Evolutionary conservation across 2,797 vertebrate genomes (phyloP).

Genomic region (Coccyzus lansbergi): DNA sequence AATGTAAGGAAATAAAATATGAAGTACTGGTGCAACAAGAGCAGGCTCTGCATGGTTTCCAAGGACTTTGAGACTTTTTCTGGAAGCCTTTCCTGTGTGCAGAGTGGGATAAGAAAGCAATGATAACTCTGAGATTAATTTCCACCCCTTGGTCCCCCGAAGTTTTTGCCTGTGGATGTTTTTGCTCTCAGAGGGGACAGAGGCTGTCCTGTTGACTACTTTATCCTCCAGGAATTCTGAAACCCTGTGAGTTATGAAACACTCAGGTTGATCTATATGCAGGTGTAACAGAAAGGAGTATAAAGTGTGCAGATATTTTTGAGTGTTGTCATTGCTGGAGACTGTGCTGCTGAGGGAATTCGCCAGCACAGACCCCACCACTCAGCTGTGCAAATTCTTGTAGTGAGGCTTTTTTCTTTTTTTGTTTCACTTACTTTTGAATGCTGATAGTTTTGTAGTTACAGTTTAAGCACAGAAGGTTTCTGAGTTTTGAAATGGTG

Average conservation of each 20-base stretch:
- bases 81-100: constrained; percentile 18
- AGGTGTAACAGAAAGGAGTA: background rate
- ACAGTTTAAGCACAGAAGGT: background rate
- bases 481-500: background rate
- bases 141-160: background rate
- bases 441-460: background rate
- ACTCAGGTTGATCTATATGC: background rate
- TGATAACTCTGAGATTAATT: background rate
- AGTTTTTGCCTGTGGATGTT: background rate
- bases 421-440: background rate
- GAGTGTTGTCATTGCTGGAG: background rate
- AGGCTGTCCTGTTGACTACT: background rate
- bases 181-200: background rate
- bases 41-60: background rate
- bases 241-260: constrained; percentile 2
- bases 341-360: background rate
- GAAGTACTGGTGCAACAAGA: background rate
- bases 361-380: background rate
- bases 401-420: background rate
- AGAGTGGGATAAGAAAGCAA: background rate
- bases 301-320: background rate
- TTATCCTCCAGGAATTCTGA: constrained; percentile 16
- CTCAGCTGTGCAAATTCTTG: background rate
- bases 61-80: background rate
- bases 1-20: constrained; percentile 38